Evolutionary conservation across 2,888 invertebrate species (phyloP).

Genomic region (Melanargia galathea): DNA sequence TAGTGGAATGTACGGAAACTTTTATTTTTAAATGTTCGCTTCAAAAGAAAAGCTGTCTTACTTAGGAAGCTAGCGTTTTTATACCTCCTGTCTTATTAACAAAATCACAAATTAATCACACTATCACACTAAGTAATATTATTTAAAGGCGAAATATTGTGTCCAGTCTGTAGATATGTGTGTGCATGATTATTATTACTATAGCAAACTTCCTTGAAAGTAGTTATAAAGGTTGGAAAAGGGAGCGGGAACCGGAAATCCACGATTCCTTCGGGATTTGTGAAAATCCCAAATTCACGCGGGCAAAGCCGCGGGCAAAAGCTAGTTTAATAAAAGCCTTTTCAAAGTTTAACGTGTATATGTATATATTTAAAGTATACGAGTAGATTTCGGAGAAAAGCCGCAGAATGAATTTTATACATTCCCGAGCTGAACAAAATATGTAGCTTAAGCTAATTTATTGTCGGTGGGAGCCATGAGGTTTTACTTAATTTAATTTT

Average conservation of each 20-base stretch:
- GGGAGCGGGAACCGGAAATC: too few species aligned
- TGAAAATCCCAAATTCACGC: too few species aligned
- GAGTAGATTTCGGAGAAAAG: neutral
- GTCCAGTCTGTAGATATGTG: too few species aligned
- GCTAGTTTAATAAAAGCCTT: slow-evolving; percentile 1
- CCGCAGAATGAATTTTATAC: neutral
- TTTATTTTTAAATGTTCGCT: neutral
- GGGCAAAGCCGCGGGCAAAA: too few species aligned
- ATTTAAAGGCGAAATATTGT: too few species aligned
- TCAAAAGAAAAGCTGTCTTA: neutral
- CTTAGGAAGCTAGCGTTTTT: neutral
- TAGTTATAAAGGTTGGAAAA: too few species aligned
- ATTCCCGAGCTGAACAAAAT: slow-evolving; percentile 3
- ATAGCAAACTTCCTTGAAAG: too few species aligned
- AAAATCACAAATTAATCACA: slow-evolving; percentile 9
- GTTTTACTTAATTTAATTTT: neutral
- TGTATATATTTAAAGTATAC: too few species aligned
- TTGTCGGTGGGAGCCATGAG: neutral
- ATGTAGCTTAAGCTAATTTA: neutral
- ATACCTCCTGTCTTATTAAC: neutral
- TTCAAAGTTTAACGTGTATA: neutral
- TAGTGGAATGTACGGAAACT: neutral
- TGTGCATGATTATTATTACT: too few species aligned
- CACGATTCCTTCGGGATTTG: too few species aligned
- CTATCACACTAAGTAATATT: too few species aligned